Percentiles rank a stretch among this genome's conserved stretches.
phyloP scores from a whole-genome alignment of 2,888 invertebrate species.

The Rhopalosiphum nymphaeae region DNA sequence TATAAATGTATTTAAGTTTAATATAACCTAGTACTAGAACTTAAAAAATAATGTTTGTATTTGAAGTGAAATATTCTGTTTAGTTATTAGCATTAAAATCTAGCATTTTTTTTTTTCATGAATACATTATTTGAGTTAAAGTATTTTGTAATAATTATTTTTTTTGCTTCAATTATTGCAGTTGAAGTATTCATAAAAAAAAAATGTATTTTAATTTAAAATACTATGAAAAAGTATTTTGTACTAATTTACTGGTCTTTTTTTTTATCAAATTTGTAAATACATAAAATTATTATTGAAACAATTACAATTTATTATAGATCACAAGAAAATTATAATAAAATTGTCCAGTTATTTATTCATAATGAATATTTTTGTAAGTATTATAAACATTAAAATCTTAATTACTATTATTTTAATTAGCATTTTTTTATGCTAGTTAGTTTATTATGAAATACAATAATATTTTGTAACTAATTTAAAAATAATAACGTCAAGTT shows the following conservation, averaged over 20 bases:
- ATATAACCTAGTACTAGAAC: neutral
- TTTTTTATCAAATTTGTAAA: neutral
- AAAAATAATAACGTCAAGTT: constrained; percentile 8
- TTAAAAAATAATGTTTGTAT: neutral
- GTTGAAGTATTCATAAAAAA: neutral
- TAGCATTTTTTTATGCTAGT: neutral
- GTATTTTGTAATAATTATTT: neutral
- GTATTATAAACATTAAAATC: neutral
- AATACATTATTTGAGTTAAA: neutral
- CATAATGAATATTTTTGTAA: constrained; percentile 2
- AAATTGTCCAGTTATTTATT: neutral
- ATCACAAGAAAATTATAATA: neutral
- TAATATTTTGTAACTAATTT: constrained; percentile 12
- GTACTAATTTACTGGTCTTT: neutral
- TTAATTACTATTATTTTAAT: neutral
- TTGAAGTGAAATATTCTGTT: neutral
- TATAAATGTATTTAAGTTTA: neutral
- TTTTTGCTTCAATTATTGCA: neutral
- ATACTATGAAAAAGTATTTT: neutral
- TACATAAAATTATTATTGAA: neutral
- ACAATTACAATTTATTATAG: neutral
- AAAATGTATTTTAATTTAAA: neutral
- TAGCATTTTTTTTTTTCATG: neutral
- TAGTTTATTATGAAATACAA: constrained; percentile 4
- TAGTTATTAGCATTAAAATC: neutral